These are phyloP conservation scores for Zapus hudsonius DNA, from an alignment of 2,113 vertebrate genomes.

Conservation along the genomic window DNA sequence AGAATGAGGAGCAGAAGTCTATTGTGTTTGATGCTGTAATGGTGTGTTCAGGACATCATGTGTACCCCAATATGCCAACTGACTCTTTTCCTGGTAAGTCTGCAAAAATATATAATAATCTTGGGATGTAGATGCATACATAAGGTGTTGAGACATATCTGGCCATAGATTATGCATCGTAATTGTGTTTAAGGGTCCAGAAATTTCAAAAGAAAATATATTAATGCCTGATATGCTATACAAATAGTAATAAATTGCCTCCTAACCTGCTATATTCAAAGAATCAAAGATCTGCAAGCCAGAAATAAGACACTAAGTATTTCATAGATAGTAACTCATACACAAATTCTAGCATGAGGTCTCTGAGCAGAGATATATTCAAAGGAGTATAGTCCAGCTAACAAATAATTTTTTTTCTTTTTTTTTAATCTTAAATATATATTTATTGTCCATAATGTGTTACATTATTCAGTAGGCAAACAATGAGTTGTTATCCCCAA, in stretches of 20 bases:
- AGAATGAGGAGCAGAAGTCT: constrained; percentile 83
- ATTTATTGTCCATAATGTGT: too few relatives aligned
- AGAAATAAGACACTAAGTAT: background rate
- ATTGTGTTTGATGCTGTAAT: constrained; percentile 89
- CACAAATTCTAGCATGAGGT: background rate
- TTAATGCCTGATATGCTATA: background rate
- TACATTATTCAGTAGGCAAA: too few relatives aligned
- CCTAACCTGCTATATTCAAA: background rate
- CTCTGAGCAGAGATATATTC: background rate
- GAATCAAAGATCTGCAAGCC: background rate
- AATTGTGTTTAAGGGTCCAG: background rate
- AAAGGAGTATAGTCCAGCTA: background rate
- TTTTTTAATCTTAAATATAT: too few relatives aligned
- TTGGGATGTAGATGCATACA: background rate
- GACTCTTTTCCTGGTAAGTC: constrained; percentile 87
- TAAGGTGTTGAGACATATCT: background rate
- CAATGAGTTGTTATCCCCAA: too few relatives aligned
- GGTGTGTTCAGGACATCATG: constrained; percentile 90
- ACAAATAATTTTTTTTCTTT: background rate
- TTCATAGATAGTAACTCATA: background rate
- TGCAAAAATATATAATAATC: background rate
- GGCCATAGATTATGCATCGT: background rate
- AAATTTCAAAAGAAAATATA: background rate
- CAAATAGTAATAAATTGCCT: background rate
- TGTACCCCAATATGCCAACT: constrained; percentile 85